Conservation (phyloP, 1,140 invertebrate species). For the Hirudo medicinalis region DNA sequence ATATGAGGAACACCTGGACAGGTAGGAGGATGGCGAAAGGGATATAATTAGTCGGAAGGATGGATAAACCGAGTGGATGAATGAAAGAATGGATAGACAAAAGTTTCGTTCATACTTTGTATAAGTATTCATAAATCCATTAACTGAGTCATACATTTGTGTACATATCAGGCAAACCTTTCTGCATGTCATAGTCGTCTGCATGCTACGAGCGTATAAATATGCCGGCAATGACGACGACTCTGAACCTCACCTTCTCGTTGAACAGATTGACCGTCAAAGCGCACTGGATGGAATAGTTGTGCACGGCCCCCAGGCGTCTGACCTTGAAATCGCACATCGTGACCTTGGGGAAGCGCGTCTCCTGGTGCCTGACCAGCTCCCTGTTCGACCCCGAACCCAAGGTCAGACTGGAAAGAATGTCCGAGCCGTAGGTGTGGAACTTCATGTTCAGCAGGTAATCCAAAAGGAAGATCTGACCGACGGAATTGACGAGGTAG, state of each 20-base stretch:
- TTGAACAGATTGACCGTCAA: slow-evolving; percentile 28
- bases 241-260: slow-evolving; percentile 20
- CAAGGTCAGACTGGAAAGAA: slow-evolving; percentile 21
- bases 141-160: too few species aligned
- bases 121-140: too few species aligned
- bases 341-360: slow-evolving; percentile 24
- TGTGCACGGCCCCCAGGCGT: slow-evolving; percentile 24
- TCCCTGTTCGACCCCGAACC: background rate
- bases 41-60: too few species aligned
- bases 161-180: too few species aligned
- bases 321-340: slow-evolving; percentile 26
- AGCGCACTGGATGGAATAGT: slow-evolving; percentile 27
- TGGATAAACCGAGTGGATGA: too few species aligned
- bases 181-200: too few species aligned
- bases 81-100: too few species aligned
- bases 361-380: slow-evolving; percentile 4
- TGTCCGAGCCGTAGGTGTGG: slow-evolving; percentile 25
- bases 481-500: slow-evolving; percentile 26
- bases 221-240: too few species aligned
- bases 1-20: slow-evolving; percentile 32
- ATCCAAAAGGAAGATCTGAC: slow-evolving; percentile 27
- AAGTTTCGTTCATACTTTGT: too few species aligned
- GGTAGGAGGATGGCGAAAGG: background rate
- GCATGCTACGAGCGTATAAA: too few species aligned
- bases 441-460: slow-evolving; percentile 22